A percentile compares a stretch with the other conserved stretches of the same genome.
phyloP scores from a whole-genome alignment of 2,888 invertebrate genomes.

The Euphydryas editha region DNA sequence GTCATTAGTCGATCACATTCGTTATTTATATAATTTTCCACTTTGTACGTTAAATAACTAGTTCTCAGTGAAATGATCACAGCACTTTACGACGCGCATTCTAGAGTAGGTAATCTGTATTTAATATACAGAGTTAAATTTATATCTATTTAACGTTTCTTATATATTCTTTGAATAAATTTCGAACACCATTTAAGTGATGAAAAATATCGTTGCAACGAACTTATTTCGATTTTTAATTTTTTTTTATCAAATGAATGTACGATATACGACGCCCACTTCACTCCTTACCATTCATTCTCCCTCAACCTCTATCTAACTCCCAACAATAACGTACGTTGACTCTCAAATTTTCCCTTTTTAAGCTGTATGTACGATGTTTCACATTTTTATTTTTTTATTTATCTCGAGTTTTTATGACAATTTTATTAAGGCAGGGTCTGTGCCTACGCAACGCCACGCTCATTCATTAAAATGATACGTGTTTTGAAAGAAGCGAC shows the following conservation, averaged over 20 bases:
- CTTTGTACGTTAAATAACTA: conserved; percentile 1
- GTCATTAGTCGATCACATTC: background rate
- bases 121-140: background rate
- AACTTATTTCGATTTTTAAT: background rate
- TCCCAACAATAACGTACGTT: conserved; percentile 59
- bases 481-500: conserved; percentile 50
- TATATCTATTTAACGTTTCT: background rate
- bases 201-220: conserved; percentile 8
- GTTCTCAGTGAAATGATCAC: background rate
- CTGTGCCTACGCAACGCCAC: conserved; percentile 61
- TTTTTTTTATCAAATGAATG: conserved; percentile 17
- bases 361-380: conserved; percentile 47
- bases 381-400: conserved; percentile 56
- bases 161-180: background rate
- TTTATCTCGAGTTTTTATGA: conserved; percentile 70
- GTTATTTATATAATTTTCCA: background rate
- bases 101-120: background rate
- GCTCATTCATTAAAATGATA: conserved; percentile 71
- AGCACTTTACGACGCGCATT: background rate
- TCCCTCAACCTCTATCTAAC: conserved; percentile 43
- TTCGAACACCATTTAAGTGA: background rate
- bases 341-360: conserved; percentile 54
- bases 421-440: conserved; percentile 73
- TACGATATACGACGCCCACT: conserved; percentile 30
- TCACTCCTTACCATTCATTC: conserved; percentile 49